Evolutionary conservation across 2,888 invertebrate species (phyloP), one percentile per base, ranked within the genome.

Genomic region (Cephus nigrinus): DNA sequence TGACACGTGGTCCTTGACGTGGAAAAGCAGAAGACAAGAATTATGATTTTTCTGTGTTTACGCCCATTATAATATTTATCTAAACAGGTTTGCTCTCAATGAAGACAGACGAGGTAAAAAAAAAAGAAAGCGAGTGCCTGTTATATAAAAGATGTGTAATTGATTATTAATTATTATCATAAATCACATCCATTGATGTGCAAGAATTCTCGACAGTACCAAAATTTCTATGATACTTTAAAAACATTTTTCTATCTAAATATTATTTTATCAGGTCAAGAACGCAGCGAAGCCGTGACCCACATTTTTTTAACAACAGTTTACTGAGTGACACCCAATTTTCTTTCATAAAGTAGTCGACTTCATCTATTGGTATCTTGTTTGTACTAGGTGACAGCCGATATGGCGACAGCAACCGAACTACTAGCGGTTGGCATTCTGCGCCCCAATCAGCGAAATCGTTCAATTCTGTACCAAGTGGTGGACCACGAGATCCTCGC

Each of bases 391-490:
- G 91, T 80, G 90, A 91, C 77, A 88, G 88, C 82, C 91, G 91
- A 79, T 91, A 91, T 78, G 87, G 89, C 73, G 91, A 91, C 72
- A 90, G 89, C 81, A 90, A 87, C 83, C 86, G 91, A 81, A 88
- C 88, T 73, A 85, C 91, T 15, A 88, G 90, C 75, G 88, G 90
- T 80, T 91, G 91, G 91, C 91, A 90, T 77, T 89, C 90, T 1
- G 91, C 90, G 78, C 90, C 90, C 36, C 89, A 88, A 15, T 90
- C 91, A 2, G 84, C 89, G 4, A 90, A 90, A 82, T 89, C 90
- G 0, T 91, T 90, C 80, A 91, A 91, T 82, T 89, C 91, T 1
- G 89, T 90, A 30, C 86, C 88, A 32, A 89, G 89, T 77, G 84
- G 89, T 11, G 87, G 89, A 33, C 86, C 90, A 12, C 90, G 90